Percentiles rank a stretch among this genome's conserved stretches.
phyloP scores from a whole-genome alignment of 2,888 invertebrate species.

The Ormyrus labotus region DNA sequence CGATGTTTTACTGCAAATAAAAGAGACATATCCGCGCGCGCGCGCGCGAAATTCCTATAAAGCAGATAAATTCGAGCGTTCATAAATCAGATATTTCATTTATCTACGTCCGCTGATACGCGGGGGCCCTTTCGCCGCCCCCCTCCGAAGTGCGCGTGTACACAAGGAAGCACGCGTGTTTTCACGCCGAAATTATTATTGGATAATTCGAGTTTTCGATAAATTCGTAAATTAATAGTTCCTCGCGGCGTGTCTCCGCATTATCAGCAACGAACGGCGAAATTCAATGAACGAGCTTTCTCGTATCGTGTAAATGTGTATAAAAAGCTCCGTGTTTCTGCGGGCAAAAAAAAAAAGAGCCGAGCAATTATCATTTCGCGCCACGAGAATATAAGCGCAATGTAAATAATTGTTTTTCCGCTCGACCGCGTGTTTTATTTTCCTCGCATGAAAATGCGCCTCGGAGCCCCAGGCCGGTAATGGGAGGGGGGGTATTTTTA shows the following conservation, averaged over 20 bases:
- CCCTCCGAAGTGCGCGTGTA: not conserved
- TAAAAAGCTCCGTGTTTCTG: no score
- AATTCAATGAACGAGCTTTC: slow-evolving; percentile 5
- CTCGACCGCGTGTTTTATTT: no score
- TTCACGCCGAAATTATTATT: not conserved
- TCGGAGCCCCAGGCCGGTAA: no score
- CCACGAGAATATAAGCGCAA: no score
- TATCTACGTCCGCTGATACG: slow-evolving; percentile 9
- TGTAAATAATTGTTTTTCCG: no score
- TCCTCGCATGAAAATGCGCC: no score
- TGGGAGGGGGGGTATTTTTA: no score
- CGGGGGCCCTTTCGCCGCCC: no score
- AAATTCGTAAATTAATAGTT: slow-evolving; percentile 37
- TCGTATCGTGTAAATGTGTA: no score
- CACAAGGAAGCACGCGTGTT: not conserved
- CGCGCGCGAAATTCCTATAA: slow-evolving; percentile 1
- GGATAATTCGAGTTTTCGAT: slow-evolving; percentile 26
- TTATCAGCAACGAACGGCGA: no score
- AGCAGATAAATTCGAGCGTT: slow-evolving; percentile 17
- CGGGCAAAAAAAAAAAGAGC: no score
- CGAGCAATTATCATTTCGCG: no score
- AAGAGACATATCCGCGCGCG: not conserved
- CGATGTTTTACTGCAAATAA: slow-evolving; percentile 26
- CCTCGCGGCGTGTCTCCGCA: not conserved
- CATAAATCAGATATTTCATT: slow-evolving; percentile 41